Evolutionary conservation across 2,797 vertebrate genomes (phyloP).

Genomic region (Miichthys miiuy): DNA sequence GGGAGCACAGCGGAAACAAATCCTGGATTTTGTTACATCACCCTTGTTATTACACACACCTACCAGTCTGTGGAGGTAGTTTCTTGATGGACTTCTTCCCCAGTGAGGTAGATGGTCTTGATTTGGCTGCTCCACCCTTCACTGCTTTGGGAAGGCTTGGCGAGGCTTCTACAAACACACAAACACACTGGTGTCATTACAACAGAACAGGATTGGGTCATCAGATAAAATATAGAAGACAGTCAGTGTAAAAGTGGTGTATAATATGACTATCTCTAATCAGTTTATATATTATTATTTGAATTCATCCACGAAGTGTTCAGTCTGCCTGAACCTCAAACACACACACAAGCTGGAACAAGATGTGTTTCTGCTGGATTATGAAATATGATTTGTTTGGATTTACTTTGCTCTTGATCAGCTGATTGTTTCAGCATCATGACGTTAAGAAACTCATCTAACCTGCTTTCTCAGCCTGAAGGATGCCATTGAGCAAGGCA

Average conservation of each 20-base stretch:
- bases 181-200: neutral
- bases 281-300: neutral
- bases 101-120: slow-evolving; percentile 57
- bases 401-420: too few relatives aligned
- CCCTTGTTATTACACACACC: too few relatives aligned
- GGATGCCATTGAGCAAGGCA: slow-evolving; percentile 88
- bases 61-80: slow-evolving; percentile 83
- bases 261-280: neutral
- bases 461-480: slow-evolving; percentile 88
- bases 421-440: neutral
- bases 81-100: slow-evolving; percentile 81
- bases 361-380: neutral
- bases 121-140: slow-evolving; percentile 66
- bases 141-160: slow-evolving; percentile 50
- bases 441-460: neutral
- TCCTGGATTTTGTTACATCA: too few relatives aligned
- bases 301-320: neutral
- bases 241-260: too few relatives aligned
- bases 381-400: neutral
- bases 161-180: slow-evolving; percentile 66
- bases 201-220: too few relatives aligned
- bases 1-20: neutral
- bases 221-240: too few relatives aligned
- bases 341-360: neutral
- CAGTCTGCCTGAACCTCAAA: neutral